Percentiles rank a stretch among this genome's conserved stretches.
Conservation (phyloP, 2,797 vertebrate genomes). For the Sardinella longiceps region DNA sequence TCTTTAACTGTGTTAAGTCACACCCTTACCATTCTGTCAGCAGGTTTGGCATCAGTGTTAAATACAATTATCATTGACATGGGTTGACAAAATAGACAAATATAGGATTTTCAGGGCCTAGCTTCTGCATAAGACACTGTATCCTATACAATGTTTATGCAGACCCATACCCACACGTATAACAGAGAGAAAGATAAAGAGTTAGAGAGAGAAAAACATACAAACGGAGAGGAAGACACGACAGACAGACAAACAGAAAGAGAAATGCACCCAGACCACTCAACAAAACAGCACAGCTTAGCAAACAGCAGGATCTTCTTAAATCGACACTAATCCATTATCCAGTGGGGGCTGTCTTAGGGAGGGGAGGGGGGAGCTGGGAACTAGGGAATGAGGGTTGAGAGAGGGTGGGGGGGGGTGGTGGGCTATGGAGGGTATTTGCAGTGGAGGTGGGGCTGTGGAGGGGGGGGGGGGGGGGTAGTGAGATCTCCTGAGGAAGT, state of each 20-base stretch:
- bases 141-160: background rate
- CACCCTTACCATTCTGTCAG: background rate
- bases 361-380: background rate
- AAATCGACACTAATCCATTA: slow-evolving; percentile 83
- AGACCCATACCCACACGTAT: background rate
- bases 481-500: slow-evolving; percentile 31
- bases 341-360: slow-evolving; percentile 72
- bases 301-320: slow-evolving; percentile 73
- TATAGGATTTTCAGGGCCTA: background rate
- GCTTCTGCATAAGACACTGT: background rate
- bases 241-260: background rate
- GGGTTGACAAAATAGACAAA: background rate
- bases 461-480: background rate
- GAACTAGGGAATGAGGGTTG: background rate
- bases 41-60: background rate
- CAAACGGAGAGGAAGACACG: background rate
- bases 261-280: slow-evolving; percentile 37
- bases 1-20: background rate
- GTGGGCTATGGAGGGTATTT: background rate
- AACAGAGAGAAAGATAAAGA: background rate
- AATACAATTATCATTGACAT: background rate
- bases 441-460: background rate
- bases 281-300: slow-evolving; percentile 62
- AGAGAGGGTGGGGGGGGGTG: background rate
- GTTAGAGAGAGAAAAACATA: background rate